Percentiles rank a stretch among this genome's conserved stretches.
These are phyloP conservation scores for Dione juno DNA, from an alignment of 2,888 invertebrate species.

Conservation along the genomic window DNA sequence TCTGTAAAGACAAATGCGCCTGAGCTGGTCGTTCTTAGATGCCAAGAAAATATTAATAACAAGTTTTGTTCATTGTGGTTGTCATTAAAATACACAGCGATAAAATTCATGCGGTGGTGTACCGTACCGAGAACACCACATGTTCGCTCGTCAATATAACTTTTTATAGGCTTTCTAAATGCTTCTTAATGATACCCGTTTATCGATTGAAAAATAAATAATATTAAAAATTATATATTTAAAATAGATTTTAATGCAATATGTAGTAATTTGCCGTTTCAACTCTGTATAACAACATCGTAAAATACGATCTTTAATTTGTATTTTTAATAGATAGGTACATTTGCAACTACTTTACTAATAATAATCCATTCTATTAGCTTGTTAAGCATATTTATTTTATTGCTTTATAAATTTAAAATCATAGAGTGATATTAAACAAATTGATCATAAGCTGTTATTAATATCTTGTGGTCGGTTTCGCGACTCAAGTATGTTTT, in stretches of 20 bases:
- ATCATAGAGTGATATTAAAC: constrained; percentile 5
- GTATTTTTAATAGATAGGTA: neutral
- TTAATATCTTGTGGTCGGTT: neutral
- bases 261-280: neutral
- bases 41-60: constrained; percentile 13
- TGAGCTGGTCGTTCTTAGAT: constrained; percentile 2
- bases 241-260: neutral
- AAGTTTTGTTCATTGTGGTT: constrained; percentile 13
- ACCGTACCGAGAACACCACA: constrained; percentile 32
- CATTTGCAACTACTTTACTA: constrained; percentile 7
- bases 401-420: constrained; percentile 11
- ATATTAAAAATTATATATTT: neutral
- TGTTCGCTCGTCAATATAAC: constrained; percentile 30
- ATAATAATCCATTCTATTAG: neutral
- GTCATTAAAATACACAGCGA: constrained; percentile 21
- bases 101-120: constrained; percentile 29
- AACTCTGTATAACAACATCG: neutral
- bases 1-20: neutral
- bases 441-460: constrained; percentile 1
- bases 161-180: constrained; percentile 40
- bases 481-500: constrained; percentile 4
- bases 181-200: constrained; percentile 22
- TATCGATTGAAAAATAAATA: constrained; percentile 20
- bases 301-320: neutral
- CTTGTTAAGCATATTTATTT: constrained; percentile 8